A percentile compares a stretch with the other conserved stretches of the same genome.
These are phyloP conservation scores for Hyla sarda DNA, from an alignment of 2,113 vertebrate genomes.

Conservation along the genomic window DNA sequence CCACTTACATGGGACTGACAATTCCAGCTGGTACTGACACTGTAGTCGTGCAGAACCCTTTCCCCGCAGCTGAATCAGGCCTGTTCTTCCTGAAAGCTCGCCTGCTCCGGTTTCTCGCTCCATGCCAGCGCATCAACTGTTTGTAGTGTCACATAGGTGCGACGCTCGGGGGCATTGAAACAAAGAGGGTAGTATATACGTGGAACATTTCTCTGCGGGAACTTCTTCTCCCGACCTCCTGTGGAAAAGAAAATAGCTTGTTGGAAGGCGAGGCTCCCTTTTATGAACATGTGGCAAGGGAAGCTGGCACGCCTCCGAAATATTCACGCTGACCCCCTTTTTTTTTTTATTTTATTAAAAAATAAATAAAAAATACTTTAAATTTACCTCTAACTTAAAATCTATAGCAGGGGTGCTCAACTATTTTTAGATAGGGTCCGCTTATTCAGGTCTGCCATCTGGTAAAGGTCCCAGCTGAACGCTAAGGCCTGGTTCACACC, in stretches of 20 bases:
- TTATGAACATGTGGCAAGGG: not conserved
- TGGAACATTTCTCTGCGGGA: not conserved
- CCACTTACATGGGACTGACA: not conserved
- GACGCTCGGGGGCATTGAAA: not conserved
- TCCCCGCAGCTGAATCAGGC: not conserved
- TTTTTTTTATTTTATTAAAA: too few species aligned
- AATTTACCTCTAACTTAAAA: too few species aligned
- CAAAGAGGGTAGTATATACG: not conserved
- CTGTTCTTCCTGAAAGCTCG: not conserved
- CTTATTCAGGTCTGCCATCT: too few species aligned
- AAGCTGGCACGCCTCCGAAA: not conserved
- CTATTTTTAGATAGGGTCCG: too few species aligned
- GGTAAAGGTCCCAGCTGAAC: too few species aligned
- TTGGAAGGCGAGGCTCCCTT: not conserved
- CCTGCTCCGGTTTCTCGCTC: not conserved
- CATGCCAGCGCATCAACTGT: not conserved
- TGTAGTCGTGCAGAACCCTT: not conserved
- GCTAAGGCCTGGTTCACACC: too few species aligned
- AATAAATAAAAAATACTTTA: too few species aligned
- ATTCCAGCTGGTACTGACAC: slow-evolving; percentile 12
- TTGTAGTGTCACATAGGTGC: too few species aligned
- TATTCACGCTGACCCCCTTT: too few species aligned
- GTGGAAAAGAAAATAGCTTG: not conserved
- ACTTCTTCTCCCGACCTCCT: not conserved
- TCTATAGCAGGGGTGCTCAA: too few species aligned